Percentiles rank a stretch among this genome's conserved stretches.
Conservation (phyloP, 2,113 vertebrate genomes). For the Pteronura brasiliensis region DNA sequence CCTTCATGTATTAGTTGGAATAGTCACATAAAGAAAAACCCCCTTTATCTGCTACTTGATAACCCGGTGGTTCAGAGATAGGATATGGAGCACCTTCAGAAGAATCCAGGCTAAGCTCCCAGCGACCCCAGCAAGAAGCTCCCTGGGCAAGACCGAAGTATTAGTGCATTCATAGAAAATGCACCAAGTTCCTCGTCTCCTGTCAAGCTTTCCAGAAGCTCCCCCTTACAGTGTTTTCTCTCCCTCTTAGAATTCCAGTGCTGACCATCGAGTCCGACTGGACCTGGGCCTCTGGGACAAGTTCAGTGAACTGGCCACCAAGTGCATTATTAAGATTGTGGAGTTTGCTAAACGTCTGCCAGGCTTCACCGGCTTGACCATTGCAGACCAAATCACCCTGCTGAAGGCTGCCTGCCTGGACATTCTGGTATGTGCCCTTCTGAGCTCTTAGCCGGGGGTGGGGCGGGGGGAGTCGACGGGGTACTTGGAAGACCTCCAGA, state of each 20-base stretch:
- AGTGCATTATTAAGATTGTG: constrained; percentile 99
- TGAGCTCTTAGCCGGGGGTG: fast-evolving
- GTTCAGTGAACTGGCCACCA: constrained; percentile 99
- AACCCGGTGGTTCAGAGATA: background rate
- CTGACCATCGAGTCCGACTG: constrained; percentile 95
- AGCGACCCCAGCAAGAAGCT: constrained; percentile 45
- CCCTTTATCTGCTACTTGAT: too few species aligned
- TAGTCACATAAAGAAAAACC: background rate
- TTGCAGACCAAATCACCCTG: constrained; percentile 96
- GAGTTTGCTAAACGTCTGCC: constrained; percentile 98
- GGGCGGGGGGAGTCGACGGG: fast-evolving
- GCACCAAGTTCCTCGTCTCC: background rate
- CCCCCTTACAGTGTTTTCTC: constrained; percentile 49
- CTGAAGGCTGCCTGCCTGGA: constrained; percentile 97
- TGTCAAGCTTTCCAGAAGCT: constrained; percentile 5
- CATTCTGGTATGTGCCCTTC: constrained; percentile 90
- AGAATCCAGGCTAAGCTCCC: constrained; percentile 58
- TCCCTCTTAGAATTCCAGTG: constrained; percentile 92
- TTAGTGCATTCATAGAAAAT: background rate
- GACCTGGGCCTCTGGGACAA: constrained; percentile 99
- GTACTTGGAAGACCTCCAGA: background rate
- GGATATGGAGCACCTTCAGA: constrained; percentile 57
- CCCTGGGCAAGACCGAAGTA: constrained; percentile 47
- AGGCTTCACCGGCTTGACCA: constrained; percentile 95
- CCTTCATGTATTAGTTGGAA: background rate